phyloP scores from a whole-genome alignment of 2,797 vertebrate species.

The Acanthurus tractus region DNA sequence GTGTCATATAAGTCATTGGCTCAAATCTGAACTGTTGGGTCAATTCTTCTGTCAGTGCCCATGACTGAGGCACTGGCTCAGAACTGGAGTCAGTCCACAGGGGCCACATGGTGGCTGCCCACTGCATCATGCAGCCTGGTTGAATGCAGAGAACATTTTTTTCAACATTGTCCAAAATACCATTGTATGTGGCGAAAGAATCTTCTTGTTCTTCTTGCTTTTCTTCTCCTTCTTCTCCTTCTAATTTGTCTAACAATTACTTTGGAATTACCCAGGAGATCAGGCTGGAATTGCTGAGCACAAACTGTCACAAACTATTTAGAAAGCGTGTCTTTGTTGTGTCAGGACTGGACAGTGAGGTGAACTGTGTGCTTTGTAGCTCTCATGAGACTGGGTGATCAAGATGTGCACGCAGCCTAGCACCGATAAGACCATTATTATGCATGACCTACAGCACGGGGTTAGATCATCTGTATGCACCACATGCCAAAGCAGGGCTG shows the following conservation, averaged over 20 bases:
- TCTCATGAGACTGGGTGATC: constrained; percentile 38
- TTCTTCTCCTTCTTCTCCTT: no score
- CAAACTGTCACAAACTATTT: constrained; percentile 16
- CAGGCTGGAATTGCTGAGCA: neutral
- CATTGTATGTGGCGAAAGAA: no score
- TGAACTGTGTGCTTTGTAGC: constrained; percentile 9
- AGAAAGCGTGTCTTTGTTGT: constrained; percentile 8
- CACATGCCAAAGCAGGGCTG: constrained; percentile 57
- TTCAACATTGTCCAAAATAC: no score
- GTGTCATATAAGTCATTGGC: neutral
- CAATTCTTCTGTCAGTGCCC: no score
- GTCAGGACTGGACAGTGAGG: constrained; percentile 19
- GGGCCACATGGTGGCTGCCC: no score
- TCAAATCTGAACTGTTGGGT: neutral
- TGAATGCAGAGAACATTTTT: no score
- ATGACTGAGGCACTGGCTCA: no score
- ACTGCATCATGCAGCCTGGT: no score
- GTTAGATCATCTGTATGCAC: constrained; percentile 76
- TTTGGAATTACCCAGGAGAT: constrained; percentile 20
- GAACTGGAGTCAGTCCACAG: no score
- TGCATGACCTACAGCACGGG: constrained; percentile 47
- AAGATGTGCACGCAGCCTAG: constrained; percentile 46
- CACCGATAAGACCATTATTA: constrained; percentile 53
- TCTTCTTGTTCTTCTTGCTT: no score
- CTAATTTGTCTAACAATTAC: constrained; percentile 24